Percentiles rank a stretch among this genome's conserved stretches.
phyloP scores from a whole-genome alignment of 2,888 invertebrate species.

The Polia nebulosa region DNA sequence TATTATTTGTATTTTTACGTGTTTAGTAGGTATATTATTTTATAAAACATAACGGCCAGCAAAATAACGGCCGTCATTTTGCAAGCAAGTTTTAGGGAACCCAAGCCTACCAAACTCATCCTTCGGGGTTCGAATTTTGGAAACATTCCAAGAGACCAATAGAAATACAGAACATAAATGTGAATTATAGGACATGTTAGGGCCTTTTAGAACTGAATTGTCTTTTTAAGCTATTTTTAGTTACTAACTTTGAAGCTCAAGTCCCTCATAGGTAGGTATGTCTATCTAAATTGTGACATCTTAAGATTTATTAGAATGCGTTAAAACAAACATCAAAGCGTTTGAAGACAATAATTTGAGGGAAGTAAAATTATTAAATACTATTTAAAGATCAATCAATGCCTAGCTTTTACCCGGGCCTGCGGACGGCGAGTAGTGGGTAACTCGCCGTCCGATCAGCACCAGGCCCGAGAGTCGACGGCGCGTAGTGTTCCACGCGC shows the following conservation, averaged over 20 bases:
- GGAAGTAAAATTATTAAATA: neutral
- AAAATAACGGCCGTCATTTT: conserved; percentile 1
- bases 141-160: conserved; percentile 3
- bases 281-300: conserved; percentile 31
- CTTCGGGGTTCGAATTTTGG: conserved; percentile 5
- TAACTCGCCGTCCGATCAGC: too few relatives aligned
- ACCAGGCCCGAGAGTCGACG: too few relatives aligned
- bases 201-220: conserved; percentile 1
- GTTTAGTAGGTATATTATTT: neutral
- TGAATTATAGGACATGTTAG: neutral
- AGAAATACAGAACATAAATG: conserved; percentile 8
- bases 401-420: too few relatives aligned
- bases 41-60: neutral
- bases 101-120: neutral
- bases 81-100: neutral
- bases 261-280: neutral
- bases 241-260: conserved; percentile 25
- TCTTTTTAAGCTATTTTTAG: conserved; percentile 21
- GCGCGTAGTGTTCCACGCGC: too few relatives aligned
- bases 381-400: too few relatives aligned
- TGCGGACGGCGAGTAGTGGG: too few relatives aligned
- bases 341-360: neutral
- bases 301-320: conserved; percentile 41
- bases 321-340: conserved; percentile 49
- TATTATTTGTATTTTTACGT: neutral